Base-by-base conservation (phyloP, 2,888 invertebrate species). In the Leucophenga maculata region DNA sequence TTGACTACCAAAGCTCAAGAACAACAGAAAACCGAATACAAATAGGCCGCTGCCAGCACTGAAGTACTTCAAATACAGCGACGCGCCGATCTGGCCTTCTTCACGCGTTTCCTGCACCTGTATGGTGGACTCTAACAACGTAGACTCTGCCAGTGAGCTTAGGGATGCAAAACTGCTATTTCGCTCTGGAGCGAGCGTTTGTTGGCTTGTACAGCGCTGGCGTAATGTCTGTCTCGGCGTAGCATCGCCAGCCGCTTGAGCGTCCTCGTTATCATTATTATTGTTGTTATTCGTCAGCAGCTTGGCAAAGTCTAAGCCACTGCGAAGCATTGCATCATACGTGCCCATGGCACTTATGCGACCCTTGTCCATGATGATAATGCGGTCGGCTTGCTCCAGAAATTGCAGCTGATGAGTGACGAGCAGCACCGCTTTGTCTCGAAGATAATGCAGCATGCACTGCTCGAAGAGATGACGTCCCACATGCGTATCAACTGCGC, bases 401-500 rank as follows among this genome's bases (percentile, higher is more conserved):
- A 94, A 95, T 86, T 96, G 96, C 67, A 95, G 87, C 86, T 96
- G 96, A 89, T 97, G 95, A 0, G 96, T 96, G 3, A 95, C 93
- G 67, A 96, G 88, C 54, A 96, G 89, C 0, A 93, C 92, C 14
- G 94, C 93, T 84, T 94, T 93, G 6, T 91, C 90, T 52, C 90
- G 90, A 69, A 96, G 86, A 77, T 79, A 89, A 1, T 86, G 86
- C 2, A 87, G 84, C 86, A 89, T 88, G 52, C 89, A 89, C 71
- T 88, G 85, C 71, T 97, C 95, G 88, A 97, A 97, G 78, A 97
- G 90, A 87, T 96, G 94, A 8, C 94, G 92, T 1, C 96, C 95
- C 0, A 97, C 97, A 86, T 95, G 94, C 0, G 96, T 92, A 89
- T 97, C 97, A 20, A 97, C 97, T 0, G 97, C 97, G 68, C 96